Conservation (phyloP, 1,140 invertebrate species). For the Uloborus diversus region DNA sequence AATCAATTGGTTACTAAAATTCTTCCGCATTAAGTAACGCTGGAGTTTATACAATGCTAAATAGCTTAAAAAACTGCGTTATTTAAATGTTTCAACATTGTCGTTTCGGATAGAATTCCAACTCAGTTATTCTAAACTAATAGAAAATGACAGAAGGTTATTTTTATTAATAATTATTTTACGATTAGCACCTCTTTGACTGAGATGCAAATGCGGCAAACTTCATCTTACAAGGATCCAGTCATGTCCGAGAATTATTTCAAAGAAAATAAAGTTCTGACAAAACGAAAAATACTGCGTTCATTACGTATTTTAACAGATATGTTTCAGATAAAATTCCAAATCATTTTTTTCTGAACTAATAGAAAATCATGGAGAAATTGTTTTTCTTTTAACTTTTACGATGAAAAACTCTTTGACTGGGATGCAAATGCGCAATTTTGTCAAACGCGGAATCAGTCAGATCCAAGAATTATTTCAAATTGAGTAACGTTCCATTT, state of each 20-base stretch:
- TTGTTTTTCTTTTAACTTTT: neutral
- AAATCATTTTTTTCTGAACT: conserved; percentile 33
- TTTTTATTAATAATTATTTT: neutral
- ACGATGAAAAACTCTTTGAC: too few species aligned
- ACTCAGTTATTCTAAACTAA: conserved; percentile 39
- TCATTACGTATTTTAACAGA: neutral
- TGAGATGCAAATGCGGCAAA: neutral
- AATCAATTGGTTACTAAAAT: too few species aligned
- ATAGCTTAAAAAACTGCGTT: conserved; percentile 4
- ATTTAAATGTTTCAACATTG: neutral
- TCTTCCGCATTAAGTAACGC: too few species aligned
- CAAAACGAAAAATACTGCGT: neutral
- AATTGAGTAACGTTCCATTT: too few species aligned
- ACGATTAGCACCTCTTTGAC: neutral
- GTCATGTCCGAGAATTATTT: too few species aligned
- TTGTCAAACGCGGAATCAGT: neutral
- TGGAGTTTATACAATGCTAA: neutral
- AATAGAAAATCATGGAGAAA: conserved; percentile 14
- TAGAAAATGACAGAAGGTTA: conserved; percentile 6
- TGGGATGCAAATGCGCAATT: neutral
- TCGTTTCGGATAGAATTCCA: too few species aligned
- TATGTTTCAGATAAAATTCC: too few species aligned
- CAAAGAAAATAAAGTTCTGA: too few species aligned
- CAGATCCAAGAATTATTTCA: too few species aligned
- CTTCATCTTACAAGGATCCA: too few species aligned